Conservation (phyloP, 2,888 invertebrate genomes). For the Melanostoma mellinum region DNA sequence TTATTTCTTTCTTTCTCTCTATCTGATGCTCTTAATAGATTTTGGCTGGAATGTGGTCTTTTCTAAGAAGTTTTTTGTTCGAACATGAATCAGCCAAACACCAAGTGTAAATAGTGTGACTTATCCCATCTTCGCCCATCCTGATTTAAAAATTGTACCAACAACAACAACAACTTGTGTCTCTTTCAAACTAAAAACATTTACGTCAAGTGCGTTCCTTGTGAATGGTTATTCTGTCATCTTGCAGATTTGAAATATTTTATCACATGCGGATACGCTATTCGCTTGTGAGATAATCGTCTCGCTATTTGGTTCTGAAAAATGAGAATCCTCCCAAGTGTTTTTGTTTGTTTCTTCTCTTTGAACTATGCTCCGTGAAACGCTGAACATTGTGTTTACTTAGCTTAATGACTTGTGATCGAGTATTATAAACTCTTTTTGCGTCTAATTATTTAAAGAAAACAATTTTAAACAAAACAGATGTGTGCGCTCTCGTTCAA, state of each 20-base stretch:
- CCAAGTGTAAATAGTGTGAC: no score
- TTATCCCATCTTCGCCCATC: no score
- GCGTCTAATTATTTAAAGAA: constrained; percentile 59
- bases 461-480: constrained; percentile 64
- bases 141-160: no score
- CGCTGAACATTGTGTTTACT: constrained; percentile 23
- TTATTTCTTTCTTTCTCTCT: no score
- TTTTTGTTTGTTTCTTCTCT: constrained; percentile 3
- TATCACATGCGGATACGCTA: constrained; percentile 9
- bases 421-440: not conserved
- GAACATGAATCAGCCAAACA: no score
- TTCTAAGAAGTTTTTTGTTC: no score
- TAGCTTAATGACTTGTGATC: constrained; percentile 34
- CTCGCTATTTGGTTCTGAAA: constrained; percentile 13
- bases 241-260: no score
- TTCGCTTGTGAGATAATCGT: constrained; percentile 36
- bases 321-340: constrained; percentile 3
- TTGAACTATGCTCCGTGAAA: constrained; percentile 28
- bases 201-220: no score
- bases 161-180: no score
- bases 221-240: not conserved
- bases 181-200: no score
- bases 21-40: no score
- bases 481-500: constrained; percentile 53
- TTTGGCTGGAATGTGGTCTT: no score